Conservation (phyloP, 2,113 vertebrate genomes). For the Sitta europaea region DNA sequence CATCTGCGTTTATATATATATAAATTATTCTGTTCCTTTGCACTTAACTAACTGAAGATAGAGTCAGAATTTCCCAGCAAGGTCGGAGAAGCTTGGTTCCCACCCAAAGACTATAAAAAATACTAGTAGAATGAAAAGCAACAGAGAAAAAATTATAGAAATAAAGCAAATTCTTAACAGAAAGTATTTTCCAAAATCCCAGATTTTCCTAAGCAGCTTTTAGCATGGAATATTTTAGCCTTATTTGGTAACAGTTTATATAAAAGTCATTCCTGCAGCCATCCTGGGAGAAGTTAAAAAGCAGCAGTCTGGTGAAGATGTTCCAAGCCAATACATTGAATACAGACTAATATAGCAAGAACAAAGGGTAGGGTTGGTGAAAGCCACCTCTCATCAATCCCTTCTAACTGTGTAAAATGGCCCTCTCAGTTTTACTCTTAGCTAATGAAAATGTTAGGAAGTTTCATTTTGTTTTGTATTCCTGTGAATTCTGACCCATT, state of each 20-base stretch:
- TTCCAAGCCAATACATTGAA: not conserved
- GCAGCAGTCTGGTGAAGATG: not conserved
- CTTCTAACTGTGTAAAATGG: not conserved
- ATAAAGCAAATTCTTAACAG: not conserved
- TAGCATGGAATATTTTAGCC: not conserved
- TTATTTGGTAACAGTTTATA: not conserved
- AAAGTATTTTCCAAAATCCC: not conserved
- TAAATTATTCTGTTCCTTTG: not conserved
- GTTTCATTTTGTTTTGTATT: not conserved
- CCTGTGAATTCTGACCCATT: not conserved
- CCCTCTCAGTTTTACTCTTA: not conserved
- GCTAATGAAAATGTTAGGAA: not conserved
- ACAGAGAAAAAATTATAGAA: not conserved
- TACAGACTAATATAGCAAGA: not conserved
- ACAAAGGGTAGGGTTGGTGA: not conserved
- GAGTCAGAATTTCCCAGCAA: not conserved
- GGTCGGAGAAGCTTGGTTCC: not conserved
- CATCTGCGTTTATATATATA: accelerated
- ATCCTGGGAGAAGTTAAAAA: not conserved
- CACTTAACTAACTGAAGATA: not conserved
- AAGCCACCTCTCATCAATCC: not conserved
- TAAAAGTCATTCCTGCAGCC: not conserved
- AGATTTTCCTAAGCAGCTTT: not conserved
- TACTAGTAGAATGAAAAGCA: not conserved
- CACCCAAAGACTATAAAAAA: not conserved